Base-by-base conservation (phyloP, 2,888 invertebrate genomes). In the Stomorhina lunata region DNA sequence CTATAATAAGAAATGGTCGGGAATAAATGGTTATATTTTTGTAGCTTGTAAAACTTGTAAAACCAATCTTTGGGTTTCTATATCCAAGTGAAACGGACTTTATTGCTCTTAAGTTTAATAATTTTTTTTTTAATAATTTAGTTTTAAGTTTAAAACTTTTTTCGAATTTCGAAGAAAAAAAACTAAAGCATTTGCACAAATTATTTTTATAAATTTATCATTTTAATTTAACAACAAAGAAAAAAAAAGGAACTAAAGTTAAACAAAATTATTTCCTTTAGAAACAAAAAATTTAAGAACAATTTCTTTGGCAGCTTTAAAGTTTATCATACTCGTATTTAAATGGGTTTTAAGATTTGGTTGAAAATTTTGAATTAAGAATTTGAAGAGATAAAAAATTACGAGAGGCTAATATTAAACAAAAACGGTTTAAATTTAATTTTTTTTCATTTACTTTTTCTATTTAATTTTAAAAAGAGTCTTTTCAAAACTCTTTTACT, bases 341-440 rank as follows among this genome's bases (percentile, higher is more conserved):
- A 37, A 65, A 43, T 50, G 55, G 66, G 43, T 25, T 57, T 61
- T 34, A 66, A 81, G 69, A 82, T 78, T 77, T 72, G 73, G 83
- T 65, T 71, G 78, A 43, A 59, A 79, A 80, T 71, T 80, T 22
- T 20, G 4, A 72, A 43, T 84, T 37, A 25, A 50, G 1, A 61
- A 72, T 29, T 20, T 34, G 27, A 69, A 12, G 65, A 57, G n/a
- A n/a, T n/a, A 50, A 34, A 27, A 63, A 43, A n/a, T 69, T 69
- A 77, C n/a, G n/a, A 87, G 89, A 90, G 90, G 90, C 90, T 90
- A 89, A 88, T 88, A 88, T 87, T 87, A 86, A 87, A 88, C 87
- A 88, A 88, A 87, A 79, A 84, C 84, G 66, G 81, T 75, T 77
- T 12, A 77, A 77, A n/a, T n/a, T 15, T 17, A 9, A 40, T 20